Evolutionary conservation across 2,113 vertebrate genomes (phyloP).

Genomic region (Marcusenius ussheri): DNA sequence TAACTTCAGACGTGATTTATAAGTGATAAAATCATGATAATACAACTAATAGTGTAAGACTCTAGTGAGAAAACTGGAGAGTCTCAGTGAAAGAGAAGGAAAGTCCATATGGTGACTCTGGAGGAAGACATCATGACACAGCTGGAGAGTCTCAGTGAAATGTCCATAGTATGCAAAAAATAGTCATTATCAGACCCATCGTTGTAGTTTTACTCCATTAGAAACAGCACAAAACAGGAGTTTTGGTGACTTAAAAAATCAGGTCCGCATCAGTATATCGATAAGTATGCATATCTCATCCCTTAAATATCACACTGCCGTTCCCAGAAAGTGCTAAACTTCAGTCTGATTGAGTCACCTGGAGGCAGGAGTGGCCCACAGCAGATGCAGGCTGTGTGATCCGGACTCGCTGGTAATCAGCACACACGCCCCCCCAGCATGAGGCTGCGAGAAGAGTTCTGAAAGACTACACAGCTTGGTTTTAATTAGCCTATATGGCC

Average conservation of each 20-base stretch:
- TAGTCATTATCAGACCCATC: neutral
- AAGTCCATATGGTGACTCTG: neutral
- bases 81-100: neutral
- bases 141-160: too few relatives aligned
- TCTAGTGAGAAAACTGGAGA: neutral
- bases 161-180: neutral
- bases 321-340: neutral
- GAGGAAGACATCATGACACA: neutral
- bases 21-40: neutral
- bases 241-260: neutral
- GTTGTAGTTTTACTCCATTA: neutral
- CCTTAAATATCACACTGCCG: neutral
- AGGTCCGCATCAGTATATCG: neutral
- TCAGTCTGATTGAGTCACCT: neutral
- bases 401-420: neutral
- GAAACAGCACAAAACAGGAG: neutral
- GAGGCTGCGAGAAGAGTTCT: neutral
- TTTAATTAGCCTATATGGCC: constrained; percentile 11
- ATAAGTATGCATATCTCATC: neutral
- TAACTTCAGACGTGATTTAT: neutral
- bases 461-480: neutral
- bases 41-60: neutral
- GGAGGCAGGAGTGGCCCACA: neutral
- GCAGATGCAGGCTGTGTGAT: neutral
- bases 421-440: neutral